Conservation (phyloP, 2,888 invertebrate genomes). For the Frankliniella intonsa region DNA sequence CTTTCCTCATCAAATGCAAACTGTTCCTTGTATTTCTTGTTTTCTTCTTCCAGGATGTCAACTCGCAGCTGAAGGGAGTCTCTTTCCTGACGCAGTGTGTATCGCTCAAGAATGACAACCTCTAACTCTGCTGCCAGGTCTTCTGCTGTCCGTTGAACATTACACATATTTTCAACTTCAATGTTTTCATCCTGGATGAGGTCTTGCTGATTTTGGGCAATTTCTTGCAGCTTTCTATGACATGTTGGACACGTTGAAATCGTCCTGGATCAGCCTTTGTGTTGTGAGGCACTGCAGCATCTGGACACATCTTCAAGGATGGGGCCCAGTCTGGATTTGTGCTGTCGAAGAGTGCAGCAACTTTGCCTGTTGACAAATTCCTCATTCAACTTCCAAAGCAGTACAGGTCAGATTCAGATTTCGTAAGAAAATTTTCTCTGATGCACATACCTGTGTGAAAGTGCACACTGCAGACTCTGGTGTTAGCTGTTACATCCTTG, state of each 20-base stretch:
- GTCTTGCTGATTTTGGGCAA: background rate
- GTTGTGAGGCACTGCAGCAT: background rate
- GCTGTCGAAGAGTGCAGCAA: background rate
- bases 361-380: background rate
- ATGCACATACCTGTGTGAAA: background rate
- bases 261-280: background rate
- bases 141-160: background rate
- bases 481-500: background rate
- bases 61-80: background rate
- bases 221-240: background rate
- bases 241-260: background rate
- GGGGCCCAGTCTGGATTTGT: background rate
- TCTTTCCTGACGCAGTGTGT: background rate
- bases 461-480: background rate
- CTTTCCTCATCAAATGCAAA: no score
- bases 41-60: background rate
- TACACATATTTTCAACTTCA: background rate
- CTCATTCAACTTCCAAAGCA: background rate
- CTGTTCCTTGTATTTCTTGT: no score
- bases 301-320: background rate
- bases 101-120: background rate
- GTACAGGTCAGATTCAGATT: background rate
- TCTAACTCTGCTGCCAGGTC: background rate
- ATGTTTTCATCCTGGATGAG: background rate
- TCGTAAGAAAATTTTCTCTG: background rate